Conservation (phyloP, 2,797 vertebrate species). For the Melanogrammus aeglefinus region DNA sequence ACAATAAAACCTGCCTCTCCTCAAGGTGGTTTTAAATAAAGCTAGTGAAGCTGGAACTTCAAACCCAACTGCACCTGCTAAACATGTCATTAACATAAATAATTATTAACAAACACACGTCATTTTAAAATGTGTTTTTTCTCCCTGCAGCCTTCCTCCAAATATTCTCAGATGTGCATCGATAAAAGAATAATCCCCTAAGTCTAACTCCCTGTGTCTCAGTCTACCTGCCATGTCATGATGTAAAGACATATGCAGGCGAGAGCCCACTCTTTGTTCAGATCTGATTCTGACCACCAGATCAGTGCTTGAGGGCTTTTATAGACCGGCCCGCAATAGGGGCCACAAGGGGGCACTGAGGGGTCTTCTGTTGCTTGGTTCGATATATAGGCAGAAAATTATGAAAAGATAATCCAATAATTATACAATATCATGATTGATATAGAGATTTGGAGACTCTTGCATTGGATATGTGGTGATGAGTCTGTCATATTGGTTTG, state of each 20-base stretch:
- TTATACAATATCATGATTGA: background rate
- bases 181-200: background rate
- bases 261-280: background rate
- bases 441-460: background rate
- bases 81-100: background rate
- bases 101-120: background rate
- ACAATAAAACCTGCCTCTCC: background rate
- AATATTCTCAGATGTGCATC: background rate
- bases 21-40: background rate
- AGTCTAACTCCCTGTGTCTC: background rate
- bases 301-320: background rate
- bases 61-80: background rate
- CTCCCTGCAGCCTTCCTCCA: background rate
- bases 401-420: background rate
- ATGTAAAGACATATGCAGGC: background rate
- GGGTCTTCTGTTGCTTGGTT: background rate
- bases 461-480: background rate
- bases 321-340: background rate
- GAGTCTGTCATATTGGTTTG: background rate
- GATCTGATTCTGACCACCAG: background rate
- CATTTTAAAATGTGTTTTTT: background rate
- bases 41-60: no score
- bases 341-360: background rate
- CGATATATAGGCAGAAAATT: background rate
- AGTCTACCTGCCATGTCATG: background rate